phyloP scores from a whole-genome alignment of 2,888 invertebrate genomes.

The Trissolcus brochymenae region DNA sequence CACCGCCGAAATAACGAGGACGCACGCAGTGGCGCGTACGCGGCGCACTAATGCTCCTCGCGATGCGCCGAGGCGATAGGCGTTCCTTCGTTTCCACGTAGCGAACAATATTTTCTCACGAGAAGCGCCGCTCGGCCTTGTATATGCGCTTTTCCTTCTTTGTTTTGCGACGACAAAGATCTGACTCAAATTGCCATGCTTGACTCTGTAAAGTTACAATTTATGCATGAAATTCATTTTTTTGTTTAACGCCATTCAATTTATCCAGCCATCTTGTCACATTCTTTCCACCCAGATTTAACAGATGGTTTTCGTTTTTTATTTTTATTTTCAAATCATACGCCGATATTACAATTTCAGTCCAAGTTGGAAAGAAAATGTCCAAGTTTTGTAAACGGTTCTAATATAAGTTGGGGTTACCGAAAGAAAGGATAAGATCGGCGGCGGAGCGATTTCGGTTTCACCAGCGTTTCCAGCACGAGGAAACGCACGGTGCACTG shows the following conservation, averaged over 20 bases:
- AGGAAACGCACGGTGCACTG: slow-evolving; percentile 50
- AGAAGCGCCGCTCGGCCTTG: slow-evolving; percentile 11
- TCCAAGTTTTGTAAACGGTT: too few relatives aligned
- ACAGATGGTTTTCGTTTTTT: too few relatives aligned
- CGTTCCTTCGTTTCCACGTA: slow-evolving; percentile 54
- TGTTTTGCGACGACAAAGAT: slow-evolving; percentile 7
- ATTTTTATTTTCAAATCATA: too few relatives aligned
- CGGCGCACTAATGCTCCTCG: slow-evolving; percentile 49
- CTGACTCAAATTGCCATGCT: slow-evolving; percentile 2
- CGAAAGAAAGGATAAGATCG: slow-evolving; percentile 36
- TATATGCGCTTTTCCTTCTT: slow-evolving; percentile 4
- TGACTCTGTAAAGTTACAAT: slow-evolving; percentile 6
- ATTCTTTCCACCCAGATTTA: too few relatives aligned
- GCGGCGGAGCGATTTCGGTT: slow-evolving; percentile 46
- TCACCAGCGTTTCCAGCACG: slow-evolving; percentile 43
- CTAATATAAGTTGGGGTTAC: too few relatives aligned
- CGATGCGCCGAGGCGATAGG: slow-evolving; percentile 50
- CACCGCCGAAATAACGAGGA: slow-evolving; percentile 73
- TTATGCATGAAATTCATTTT: neutral
- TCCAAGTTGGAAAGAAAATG: too few relatives aligned
- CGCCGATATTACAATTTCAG: too few relatives aligned
- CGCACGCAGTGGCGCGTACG: slow-evolving; percentile 64
- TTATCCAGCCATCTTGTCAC: too few relatives aligned
- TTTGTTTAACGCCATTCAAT: neutral
- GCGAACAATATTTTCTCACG: slow-evolving; percentile 54